Conservation (phyloP, 1,140 invertebrate species). For the Choristoneura fumiferana region DNA sequence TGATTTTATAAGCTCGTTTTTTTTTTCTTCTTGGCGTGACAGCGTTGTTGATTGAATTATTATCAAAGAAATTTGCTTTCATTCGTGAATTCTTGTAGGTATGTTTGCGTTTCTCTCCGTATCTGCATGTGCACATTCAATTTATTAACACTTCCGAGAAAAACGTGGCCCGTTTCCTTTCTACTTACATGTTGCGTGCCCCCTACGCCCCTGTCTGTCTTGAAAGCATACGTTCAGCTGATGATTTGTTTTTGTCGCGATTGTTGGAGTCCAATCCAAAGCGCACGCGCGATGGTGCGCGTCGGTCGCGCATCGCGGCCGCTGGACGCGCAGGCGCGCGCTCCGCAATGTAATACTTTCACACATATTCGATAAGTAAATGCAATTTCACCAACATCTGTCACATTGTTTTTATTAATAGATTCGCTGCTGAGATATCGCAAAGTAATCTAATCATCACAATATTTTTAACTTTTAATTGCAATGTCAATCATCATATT, state of each 20-base stretch:
- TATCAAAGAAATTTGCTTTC: no score
- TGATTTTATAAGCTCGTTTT: no score
- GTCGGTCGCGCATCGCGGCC: constrained; percentile 48
- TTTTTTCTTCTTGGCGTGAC: no score
- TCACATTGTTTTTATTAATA: constrained; percentile 17
- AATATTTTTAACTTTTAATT: constrained; percentile 3
- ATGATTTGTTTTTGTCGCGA: constrained; percentile 11
- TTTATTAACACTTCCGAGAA: neutral
- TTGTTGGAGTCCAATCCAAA: constrained; percentile 15
- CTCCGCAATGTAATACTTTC: constrained; percentile 53
- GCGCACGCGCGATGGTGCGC: constrained; percentile 37
- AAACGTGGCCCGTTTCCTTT: neutral
- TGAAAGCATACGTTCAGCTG: neutral
- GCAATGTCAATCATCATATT: neutral
- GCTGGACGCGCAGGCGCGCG: constrained; percentile 35
- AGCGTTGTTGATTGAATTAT: no score
- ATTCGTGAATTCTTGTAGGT: no score
- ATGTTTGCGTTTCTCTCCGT: neutral
- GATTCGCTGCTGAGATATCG: constrained; percentile 1
- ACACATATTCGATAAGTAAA: constrained; percentile 49
- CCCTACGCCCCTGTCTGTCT: neutral
- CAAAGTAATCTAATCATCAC: neutral
- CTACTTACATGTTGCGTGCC: neutral
- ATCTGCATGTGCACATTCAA: neutral
- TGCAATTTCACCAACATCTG: constrained; percentile 52